A percentile compares a stretch with the other conserved stretches of the same genome.
phyloP scores from a whole-genome alignment of 2,797 vertebrate genomes.

The Danio choprae region DNA sequence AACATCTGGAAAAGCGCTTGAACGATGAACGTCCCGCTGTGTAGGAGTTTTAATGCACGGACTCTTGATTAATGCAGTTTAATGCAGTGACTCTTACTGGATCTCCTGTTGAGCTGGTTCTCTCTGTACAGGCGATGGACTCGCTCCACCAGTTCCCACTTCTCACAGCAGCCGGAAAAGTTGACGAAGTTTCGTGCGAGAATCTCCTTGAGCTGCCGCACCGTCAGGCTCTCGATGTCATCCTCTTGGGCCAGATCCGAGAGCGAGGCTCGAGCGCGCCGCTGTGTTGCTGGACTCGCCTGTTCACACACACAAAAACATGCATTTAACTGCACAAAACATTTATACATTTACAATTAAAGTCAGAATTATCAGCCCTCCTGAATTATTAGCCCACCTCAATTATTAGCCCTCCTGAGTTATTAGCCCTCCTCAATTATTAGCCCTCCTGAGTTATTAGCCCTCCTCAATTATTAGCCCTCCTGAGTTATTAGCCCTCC shows the following conservation, averaged over 20 bases:
- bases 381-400: too few relatives aligned
- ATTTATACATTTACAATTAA: too few relatives aligned
- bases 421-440: too few relatives aligned
- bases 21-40: too few relatives aligned
- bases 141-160: slow-evolving; percentile 97
- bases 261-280: slow-evolving; percentile 88
- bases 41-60: too few relatives aligned
- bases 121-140: slow-evolving; percentile 95
- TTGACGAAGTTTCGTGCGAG: slow-evolving; percentile 96
- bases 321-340: background rate
- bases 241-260: slow-evolving; percentile 91
- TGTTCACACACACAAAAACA: slow-evolving; percentile 62
- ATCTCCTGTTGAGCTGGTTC: slow-evolving; percentile 90
- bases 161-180: slow-evolving; percentile 98
- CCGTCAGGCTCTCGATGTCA: slow-evolving; percentile 91
- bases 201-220: slow-evolving; percentile 97
- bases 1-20: too few relatives aligned
- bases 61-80: too few relatives aligned
- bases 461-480: too few relatives aligned
- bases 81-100: slow-evolving; percentile 74
- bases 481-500: too few relatives aligned
- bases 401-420: too few relatives aligned
- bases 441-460: too few relatives aligned
- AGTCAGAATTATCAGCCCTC: too few relatives aligned
- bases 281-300: slow-evolving; percentile 86